Conservation (phyloP, 2,888 invertebrate genomes). For the Catocala nupta region DNA sequence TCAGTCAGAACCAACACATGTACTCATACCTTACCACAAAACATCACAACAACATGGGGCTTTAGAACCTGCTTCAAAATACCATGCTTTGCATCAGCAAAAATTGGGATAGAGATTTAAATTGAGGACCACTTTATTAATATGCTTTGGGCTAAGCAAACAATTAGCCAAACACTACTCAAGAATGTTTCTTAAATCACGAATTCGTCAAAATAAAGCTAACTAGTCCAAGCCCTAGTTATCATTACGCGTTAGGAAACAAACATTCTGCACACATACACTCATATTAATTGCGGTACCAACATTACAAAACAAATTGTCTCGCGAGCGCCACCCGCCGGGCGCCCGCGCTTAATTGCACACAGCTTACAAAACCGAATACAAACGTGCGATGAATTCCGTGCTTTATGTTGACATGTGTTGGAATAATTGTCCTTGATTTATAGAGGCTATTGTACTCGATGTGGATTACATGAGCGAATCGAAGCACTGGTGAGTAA, state of each 20-base stretch:
- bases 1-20: too few species aligned
- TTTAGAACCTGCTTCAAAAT: too few species aligned
- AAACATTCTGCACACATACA: slow-evolving; percentile 30
- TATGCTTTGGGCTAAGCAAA: too few species aligned
- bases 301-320: slow-evolving; percentile 56
- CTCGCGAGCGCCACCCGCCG: slow-evolving; percentile 18
- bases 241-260: slow-evolving; percentile 19
- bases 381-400: slow-evolving; percentile 39
- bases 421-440: neutral
- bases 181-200: neutral
- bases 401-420: slow-evolving; percentile 28
- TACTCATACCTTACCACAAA: too few species aligned
- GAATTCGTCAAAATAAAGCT: slow-evolving; percentile 24
- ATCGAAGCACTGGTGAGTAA: too few species aligned
- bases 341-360: slow-evolving; percentile 52
- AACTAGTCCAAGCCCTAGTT: slow-evolving; percentile 4
- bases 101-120: too few species aligned
- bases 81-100: too few species aligned
- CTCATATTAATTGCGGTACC: slow-evolving; percentile 42
- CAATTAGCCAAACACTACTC: too few species aligned
- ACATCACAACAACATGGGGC: too few species aligned
- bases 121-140: too few species aligned
- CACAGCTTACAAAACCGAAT: slow-evolving; percentile 46
- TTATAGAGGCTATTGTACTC: neutral
- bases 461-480: too few species aligned